These are phyloP conservation scores for Nesogale talazaci DNA, from an alignment of 2,113 vertebrate genomes.

Conservation along the genomic window DNA sequence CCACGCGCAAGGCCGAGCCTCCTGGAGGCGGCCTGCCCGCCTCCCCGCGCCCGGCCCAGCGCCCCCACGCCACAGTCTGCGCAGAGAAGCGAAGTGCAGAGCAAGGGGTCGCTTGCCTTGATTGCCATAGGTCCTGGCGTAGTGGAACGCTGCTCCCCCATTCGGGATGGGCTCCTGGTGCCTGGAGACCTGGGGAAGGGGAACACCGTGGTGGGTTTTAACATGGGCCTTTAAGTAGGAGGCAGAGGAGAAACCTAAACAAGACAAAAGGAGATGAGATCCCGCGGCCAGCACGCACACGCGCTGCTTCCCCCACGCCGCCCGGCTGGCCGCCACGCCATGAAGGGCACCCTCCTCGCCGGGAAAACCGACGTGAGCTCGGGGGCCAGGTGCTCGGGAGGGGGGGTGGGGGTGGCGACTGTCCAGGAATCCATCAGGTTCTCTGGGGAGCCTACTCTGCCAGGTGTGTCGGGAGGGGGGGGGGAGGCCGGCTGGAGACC, in stretches of 20 bases:
- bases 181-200: slow-evolving; percentile 97
- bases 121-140: slow-evolving; percentile 99
- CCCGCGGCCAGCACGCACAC: slow-evolving; percentile 86
- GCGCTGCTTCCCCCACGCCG: slow-evolving; percentile 85
- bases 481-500: slow-evolving; percentile 1
- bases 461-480: not conserved
- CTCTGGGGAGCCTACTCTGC: slow-evolving; percentile 45
- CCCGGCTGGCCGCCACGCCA: slow-evolving; percentile 67
- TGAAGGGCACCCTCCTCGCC: slow-evolving; percentile 58
- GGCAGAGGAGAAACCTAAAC: slow-evolving; percentile 99
- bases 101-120: slow-evolving; percentile 98
- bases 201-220: slow-evolving; percentile 99
- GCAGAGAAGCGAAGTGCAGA: slow-evolving; percentile 89
- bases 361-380: slow-evolving; percentile 39
- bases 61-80: slow-evolving; percentile 83
- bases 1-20: slow-evolving; percentile 65
- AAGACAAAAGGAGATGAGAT: slow-evolving; percentile 96
- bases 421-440: slow-evolving; percentile 5
- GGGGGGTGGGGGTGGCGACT: not conserved
- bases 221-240: slow-evolving; percentile 99
- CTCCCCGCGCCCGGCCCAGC: slow-evolving; percentile 80
- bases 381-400: slow-evolving; percentile 46
- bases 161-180: slow-evolving; percentile 96
- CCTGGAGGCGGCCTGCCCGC: slow-evolving; percentile 77
- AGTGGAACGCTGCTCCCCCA: slow-evolving; percentile 98